phyloP scores from a whole-genome alignment of 2,888 invertebrate genomes.

The Macropis europaea region DNA sequence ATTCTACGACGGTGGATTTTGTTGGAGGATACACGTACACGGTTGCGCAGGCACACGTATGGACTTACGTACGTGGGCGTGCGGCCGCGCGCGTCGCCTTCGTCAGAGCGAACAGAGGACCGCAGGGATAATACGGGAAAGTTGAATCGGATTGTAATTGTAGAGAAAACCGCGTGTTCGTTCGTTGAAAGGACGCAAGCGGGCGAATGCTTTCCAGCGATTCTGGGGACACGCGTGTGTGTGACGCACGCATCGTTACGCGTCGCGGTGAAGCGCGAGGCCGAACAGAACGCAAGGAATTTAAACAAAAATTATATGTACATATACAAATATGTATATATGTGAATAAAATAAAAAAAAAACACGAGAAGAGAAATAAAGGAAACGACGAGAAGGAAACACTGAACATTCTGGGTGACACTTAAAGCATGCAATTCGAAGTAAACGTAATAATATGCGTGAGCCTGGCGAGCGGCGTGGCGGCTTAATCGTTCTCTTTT shows the following conservation, averaged over 20 bases:
- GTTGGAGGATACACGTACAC: background rate
- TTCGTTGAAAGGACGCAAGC: background rate
- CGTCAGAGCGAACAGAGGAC: background rate
- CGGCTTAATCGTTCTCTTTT: constrained; percentile 57
- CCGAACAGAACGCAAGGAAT: constrained; percentile 8
- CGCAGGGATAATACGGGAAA: background rate
- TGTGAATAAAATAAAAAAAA: constrained; percentile 21
- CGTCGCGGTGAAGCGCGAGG: constrained; percentile 10
- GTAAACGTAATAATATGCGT: constrained; percentile 69
- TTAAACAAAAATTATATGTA: background rate
- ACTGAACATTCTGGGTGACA: constrained; percentile 79
- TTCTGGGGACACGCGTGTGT: constrained; percentile 1
- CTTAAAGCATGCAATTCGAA: constrained; percentile 79
- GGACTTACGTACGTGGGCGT: background rate
- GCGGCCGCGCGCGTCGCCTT: background rate
- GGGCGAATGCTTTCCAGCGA: constrained; percentile 11
- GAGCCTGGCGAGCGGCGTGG: constrained; percentile 65
- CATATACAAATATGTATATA: constrained; percentile 27
- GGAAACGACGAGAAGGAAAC: constrained; percentile 74
- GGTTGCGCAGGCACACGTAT: no score
- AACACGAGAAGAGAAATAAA: constrained; percentile 48
- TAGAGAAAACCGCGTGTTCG: constrained; percentile 18
- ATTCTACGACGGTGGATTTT: constrained; percentile 57
- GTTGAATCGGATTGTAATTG: background rate
- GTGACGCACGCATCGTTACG: constrained; percentile 18